Evolutionary conservation across 2,888 invertebrate genomes (phyloP).

Genomic region (Troides helena): DNA sequence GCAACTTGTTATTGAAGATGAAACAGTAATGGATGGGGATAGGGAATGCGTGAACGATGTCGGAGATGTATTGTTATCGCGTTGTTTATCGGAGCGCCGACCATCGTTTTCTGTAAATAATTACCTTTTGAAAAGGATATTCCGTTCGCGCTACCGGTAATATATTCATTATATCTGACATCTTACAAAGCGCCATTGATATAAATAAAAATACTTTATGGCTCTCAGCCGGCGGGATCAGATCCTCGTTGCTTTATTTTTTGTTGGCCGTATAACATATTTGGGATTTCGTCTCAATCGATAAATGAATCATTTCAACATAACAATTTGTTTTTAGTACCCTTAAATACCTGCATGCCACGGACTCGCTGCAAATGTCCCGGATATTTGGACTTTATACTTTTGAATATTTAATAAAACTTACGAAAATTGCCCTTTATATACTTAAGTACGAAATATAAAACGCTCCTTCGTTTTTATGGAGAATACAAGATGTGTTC

Average conservation of each 20-base stretch:
- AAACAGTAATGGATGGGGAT: constrained; percentile 79
- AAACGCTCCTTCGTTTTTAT: constrained; percentile 56
- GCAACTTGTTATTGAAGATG: constrained; percentile 78
- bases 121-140: constrained; percentile 75
- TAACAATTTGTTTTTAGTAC: constrained; percentile 58
- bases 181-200: constrained; percentile 71
- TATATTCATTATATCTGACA: constrained; percentile 78
- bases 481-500: constrained; percentile 51
- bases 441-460: constrained; percentile 43
- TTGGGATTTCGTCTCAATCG: constrained; percentile 50
- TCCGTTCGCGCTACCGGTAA: constrained; percentile 72
- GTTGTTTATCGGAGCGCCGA: constrained; percentile 76
- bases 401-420: constrained; percentile 8
- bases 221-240: constrained; percentile 52
- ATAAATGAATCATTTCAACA: constrained; percentile 51
- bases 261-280: constrained; percentile 53
- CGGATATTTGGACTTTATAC: not conserved
- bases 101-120: constrained; percentile 77
- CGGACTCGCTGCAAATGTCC: constrained; percentile 30
- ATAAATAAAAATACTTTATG: constrained; percentile 73
- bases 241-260: constrained; percentile 42
- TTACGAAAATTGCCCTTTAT: not conserved
- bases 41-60: constrained; percentile 78
- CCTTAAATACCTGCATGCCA: constrained; percentile 47
- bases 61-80: constrained; percentile 78